Evolutionary conservation across 2,888 invertebrate genomes (phyloP).

Genomic region (Petrolisthes cinctipes): DNA sequence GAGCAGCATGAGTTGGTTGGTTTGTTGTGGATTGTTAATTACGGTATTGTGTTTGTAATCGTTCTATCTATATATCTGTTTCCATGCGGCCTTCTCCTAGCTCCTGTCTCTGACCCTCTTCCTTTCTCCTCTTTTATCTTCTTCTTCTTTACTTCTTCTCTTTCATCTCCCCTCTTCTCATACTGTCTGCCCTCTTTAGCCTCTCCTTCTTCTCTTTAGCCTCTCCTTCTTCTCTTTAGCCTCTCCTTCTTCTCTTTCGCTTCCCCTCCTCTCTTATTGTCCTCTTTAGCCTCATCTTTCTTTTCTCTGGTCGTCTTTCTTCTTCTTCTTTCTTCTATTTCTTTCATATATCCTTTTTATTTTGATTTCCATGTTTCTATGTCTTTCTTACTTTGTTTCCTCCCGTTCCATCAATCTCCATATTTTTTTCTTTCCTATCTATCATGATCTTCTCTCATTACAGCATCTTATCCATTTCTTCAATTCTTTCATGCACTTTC

Average conservation of each 20-base stretch:
- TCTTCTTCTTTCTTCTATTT: constrained; percentile 5
- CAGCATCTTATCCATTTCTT: too few species aligned
- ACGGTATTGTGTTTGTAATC: constrained; percentile 9
- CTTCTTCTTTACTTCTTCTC: neutral
- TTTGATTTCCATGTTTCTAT: neutral
- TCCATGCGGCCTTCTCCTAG: neutral
- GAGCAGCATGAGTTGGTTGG: too few species aligned
- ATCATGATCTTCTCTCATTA: too few species aligned
- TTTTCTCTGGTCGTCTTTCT: neutral
- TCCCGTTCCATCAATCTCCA: neutral
- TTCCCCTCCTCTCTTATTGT: neutral
- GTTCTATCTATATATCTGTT: constrained; percentile 11
- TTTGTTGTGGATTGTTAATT: too few species aligned
- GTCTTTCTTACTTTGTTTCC: neutral
- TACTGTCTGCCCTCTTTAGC: neutral
- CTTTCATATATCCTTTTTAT: neutral
- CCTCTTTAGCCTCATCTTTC: neutral
- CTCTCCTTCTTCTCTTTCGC: neutral
- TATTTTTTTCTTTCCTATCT: neutral
- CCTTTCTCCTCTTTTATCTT: neutral
- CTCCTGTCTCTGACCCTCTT: neutral
- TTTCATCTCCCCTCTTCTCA: neutral
- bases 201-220: neutral
- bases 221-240: neutral
- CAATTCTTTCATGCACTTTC: too few species aligned